phyloP scores from a whole-genome alignment of 2,888 invertebrate species.

The Hanleya hanleyi region DNA sequence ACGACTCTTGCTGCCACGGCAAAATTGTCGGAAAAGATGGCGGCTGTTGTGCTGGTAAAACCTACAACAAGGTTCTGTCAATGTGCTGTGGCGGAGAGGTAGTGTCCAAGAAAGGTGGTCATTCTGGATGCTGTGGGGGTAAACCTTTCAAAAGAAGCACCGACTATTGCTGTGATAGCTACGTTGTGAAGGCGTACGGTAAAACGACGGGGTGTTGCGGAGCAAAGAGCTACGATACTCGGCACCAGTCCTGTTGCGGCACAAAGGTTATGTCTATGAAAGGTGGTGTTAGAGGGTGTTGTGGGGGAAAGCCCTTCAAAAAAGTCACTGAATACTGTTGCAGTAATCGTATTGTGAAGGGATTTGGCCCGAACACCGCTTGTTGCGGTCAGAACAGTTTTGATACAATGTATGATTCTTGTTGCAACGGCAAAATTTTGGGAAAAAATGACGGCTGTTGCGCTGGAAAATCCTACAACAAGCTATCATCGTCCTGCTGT shows the following conservation, averaged over 20 bases:
- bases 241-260: neutral
- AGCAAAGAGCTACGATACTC: neutral
- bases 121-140: neutral
- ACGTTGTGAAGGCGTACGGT: neutral
- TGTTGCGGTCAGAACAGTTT: neutral
- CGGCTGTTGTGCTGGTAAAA: neutral
- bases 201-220: neutral
- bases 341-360: neutral
- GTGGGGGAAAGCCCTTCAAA: neutral
- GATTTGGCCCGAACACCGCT: neutral
- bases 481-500: neutral
- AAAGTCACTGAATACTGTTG: neutral
- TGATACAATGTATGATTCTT: neutral
- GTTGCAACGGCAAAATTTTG: neutral
- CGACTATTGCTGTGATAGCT: neutral
- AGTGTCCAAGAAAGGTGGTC: neutral
- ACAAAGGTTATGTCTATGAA: neutral
- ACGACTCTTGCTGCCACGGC: neutral
- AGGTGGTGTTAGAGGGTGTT: neutral
- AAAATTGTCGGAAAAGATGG: neutral
- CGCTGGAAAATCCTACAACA: neutral
- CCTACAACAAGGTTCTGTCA: neutral
- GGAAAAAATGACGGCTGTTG: neutral
- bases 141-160: neutral
- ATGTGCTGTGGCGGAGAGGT: neutral